phyloP scores from a whole-genome alignment of 2,888 invertebrate genomes.

The Formica aserva region DNA sequence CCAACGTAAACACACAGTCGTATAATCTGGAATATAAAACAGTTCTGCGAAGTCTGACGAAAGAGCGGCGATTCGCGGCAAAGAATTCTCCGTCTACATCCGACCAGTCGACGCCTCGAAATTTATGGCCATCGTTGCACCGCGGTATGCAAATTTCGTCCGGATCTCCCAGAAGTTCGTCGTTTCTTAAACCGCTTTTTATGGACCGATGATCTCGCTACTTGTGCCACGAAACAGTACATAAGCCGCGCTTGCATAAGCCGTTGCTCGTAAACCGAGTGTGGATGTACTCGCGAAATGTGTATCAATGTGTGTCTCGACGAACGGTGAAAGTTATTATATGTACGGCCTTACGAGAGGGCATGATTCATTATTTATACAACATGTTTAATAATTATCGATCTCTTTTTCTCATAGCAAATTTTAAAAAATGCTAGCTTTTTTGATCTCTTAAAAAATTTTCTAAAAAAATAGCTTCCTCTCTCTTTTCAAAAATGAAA shows the following conservation, averaged over 20 bases:
- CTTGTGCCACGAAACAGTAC: conserved; percentile 10
- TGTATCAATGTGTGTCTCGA: conserved; percentile 2
- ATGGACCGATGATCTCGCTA: conserved; percentile 27
- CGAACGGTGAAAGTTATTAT: neutral
- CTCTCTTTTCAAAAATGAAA: neutral
- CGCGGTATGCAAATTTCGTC: conserved; percentile 35
- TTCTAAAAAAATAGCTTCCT: neutral
- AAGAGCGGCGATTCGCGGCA: conserved; percentile 17
- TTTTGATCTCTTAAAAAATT: neutral
- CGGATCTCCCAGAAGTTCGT: conserved; percentile 24
- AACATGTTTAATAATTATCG: neutral
- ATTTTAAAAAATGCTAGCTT: neutral
- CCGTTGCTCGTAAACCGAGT: conserved; percentile 21
- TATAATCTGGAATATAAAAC: conserved; percentile 58
- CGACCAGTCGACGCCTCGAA: conserved; percentile 25
- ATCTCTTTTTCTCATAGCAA: neutral
- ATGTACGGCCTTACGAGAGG: neutral
- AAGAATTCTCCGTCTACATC: conserved; percentile 29
- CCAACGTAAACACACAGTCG: conserved; percentile 71
- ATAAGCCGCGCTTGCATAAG: conserved; percentile 37
- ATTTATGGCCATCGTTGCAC: conserved; percentile 15
- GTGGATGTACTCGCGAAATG: neutral
- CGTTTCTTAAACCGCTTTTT: conserved; percentile 38
- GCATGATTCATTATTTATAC: neutral
- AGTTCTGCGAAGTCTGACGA: conserved; percentile 60